phyloP scores from a whole-genome alignment of 2,113 vertebrate genomes.

The Uropsilus gracilis region DNA sequence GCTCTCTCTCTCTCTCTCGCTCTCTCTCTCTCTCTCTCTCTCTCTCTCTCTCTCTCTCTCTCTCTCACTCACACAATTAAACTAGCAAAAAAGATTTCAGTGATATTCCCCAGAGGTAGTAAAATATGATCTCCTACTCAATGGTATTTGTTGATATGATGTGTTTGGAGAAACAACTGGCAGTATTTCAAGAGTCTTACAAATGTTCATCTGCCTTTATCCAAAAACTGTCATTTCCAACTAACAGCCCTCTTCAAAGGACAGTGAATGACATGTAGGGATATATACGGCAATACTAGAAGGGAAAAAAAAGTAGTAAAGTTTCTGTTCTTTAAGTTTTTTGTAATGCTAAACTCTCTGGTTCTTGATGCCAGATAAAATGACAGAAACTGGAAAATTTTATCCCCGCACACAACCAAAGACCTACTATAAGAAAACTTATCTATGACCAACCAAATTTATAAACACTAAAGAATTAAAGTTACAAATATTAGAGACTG shows the following conservation, averaged over 20 bases:
- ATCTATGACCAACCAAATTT: background rate
- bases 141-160: background rate
- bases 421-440: background rate
- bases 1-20: too few relatives aligned
- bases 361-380: background rate
- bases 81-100: slow-evolving; percentile 43
- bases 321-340: background rate
- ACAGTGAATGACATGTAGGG: slow-evolving; percentile 35
- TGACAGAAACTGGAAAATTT: background rate
- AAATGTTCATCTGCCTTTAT: background rate
- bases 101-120: background rate
- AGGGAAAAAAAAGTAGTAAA: background rate
- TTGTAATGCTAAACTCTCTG: background rate
- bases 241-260: slow-evolving; percentile 1
- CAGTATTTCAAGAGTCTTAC: slow-evolving; percentile 41
- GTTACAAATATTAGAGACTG: background rate
- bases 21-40: too few relatives aligned
- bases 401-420: background rate
- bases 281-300: background rate
- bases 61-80: background rate
- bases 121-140: background rate
- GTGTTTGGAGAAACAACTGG: slow-evolving; percentile 46
- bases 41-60: too few relatives aligned
- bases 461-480: too few relatives aligned
- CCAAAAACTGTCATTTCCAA: slow-evolving; percentile 44